phyloP scores from a whole-genome alignment of 1,140 invertebrate species.

The Pseudobourletiella spinata region DNA sequence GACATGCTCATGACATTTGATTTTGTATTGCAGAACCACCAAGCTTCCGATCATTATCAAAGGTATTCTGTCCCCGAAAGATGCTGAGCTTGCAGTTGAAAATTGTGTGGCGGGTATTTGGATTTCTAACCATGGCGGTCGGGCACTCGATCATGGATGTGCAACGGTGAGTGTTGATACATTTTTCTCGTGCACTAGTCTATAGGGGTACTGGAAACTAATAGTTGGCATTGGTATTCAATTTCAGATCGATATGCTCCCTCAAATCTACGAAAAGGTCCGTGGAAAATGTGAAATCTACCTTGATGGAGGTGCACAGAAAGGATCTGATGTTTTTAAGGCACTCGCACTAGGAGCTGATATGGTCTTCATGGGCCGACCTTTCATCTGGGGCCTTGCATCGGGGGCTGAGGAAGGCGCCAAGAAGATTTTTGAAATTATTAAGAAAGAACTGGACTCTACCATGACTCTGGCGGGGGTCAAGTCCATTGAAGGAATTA shows the following conservation, averaged over 20 bases:
- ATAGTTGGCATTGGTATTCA: conserved; percentile 42
- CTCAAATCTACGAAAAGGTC: conserved; percentile 5
- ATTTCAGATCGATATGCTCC: conserved; percentile 12
- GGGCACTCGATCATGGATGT: neutral
- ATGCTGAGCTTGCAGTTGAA: conserved; percentile 65
- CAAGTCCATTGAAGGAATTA: neutral
- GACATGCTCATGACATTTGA: too few species aligned
- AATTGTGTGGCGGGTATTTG: conserved; percentile 67
- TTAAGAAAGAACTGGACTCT: conserved; percentile 66
- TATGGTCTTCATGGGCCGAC: conserved; percentile 58
- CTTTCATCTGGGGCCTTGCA: conserved; percentile 75
- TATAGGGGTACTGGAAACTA: conserved; percentile 45
- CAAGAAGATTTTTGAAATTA: conserved; percentile 57
- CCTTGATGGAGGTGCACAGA: conserved; percentile 78
- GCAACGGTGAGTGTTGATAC: conserved; percentile 3
- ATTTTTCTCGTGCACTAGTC: conserved; percentile 40
- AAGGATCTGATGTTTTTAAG: conserved; percentile 83
- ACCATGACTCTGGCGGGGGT: conserved; percentile 63
- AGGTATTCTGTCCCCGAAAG: conserved; percentile 76
- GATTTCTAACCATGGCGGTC: conserved; percentile 51
- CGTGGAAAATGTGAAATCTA: conserved; percentile 58
- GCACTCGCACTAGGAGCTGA: conserved; percentile 81
- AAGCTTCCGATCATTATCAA: conserved; percentile 74
- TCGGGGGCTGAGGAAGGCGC: conserved; percentile 69
- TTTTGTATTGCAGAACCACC: conserved; percentile 1